Evolutionary conservation across 2,113 vertebrate genomes (phyloP), one percentile per base, ranked within the genome.

Genomic region (Eurypyga helias): DNA sequence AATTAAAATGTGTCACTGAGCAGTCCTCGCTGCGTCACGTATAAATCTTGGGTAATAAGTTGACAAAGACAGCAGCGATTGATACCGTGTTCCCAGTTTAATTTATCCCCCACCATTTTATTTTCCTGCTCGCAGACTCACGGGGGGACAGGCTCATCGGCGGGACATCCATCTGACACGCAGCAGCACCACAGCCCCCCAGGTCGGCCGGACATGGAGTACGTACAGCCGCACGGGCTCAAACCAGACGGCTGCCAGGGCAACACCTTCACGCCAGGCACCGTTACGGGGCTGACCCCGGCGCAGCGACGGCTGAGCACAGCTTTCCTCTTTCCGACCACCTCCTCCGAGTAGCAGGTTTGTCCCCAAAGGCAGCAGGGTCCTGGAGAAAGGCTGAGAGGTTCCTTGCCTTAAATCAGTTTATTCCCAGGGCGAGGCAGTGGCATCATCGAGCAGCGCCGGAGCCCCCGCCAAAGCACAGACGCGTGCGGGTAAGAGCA

Each of bases 1-100:
- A 98, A 98, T 98, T 98, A 98, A 98, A 98, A 98, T 98, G 98
- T 98, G 98, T 98, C 98, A 97, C 97, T 46, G 83, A 98, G 97
- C 97, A 97, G 97, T 97, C 97, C 96, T 94, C 91, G 91, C 97
- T 97, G 96, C 91, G 2, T 96, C 96, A 95, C 2, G 8, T 98
- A 98, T 98, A 98, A 98, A 98, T 98, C 98, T 98, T 97, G 91
- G 97, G 95, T 96, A 98, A 96, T 98, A 98, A 98, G 98, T 97
- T 94, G 98, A 97, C 97, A 97, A 97, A 98, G 97, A 95, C 95
- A 95, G 96, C 66, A 51, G 51, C 92, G 3, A 93, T 91, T 86
- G 95, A 78, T 96, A 97, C 64, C n/a, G 9, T 16, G 60, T 64
- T 90, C 84, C 43, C 49, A 31, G 80, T 58, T 89, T 77, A 76